Conservation (phyloP, 2,113 vertebrate species). For the Callaeas wilsoni region DNA sequence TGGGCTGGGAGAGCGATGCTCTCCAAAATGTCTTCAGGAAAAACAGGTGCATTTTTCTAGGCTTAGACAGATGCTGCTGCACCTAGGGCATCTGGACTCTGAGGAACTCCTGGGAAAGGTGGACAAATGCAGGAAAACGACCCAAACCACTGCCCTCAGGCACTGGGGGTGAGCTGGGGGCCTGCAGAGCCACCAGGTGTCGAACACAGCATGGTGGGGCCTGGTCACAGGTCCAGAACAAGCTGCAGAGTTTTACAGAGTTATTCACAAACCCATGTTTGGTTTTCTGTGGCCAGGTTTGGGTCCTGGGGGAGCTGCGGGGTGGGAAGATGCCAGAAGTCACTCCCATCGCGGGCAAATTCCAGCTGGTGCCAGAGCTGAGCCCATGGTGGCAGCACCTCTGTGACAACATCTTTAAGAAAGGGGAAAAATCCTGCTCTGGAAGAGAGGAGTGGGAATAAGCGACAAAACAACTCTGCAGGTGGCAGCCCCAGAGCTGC, state of each 20-base stretch:
- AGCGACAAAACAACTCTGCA: neutral
- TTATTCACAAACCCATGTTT: neutral
- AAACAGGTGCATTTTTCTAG: neutral
- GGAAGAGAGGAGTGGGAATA: neutral
- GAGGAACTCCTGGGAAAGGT: neutral
- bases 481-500: neutral
- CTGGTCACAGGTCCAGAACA: neutral
- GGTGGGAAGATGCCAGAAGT: neutral
- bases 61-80: neutral
- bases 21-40: neutral
- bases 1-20: neutral
- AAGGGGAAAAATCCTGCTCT: neutral
- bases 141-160: neutral
- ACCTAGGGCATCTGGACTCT: no score
- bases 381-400: neutral
- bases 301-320: neutral
- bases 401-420: neutral
- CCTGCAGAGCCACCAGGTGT: neutral
- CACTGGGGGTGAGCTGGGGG: neutral
- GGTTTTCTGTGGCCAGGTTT: neutral
- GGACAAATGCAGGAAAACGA: neutral
- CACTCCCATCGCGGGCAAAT: neutral
- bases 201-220: fast-evolving
- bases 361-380: neutral
- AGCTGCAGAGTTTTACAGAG: neutral